Conservation (phyloP, 2,113 vertebrate genomes). For the Pseudorectes ferrugineus region DNA sequence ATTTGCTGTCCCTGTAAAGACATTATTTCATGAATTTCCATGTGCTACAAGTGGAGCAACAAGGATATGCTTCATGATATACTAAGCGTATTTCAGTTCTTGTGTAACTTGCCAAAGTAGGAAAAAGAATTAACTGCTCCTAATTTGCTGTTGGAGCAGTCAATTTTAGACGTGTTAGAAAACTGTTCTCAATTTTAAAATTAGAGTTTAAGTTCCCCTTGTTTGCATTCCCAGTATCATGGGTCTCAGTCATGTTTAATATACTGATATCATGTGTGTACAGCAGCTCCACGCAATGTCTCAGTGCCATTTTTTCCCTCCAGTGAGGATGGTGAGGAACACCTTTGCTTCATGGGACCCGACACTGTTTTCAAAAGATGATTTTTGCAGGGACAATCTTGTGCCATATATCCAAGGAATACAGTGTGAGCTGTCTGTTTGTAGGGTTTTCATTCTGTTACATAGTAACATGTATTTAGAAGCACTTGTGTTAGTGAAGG, state of each 20-base stretch:
- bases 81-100: background rate
- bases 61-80: background rate
- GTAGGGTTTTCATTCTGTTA: background rate
- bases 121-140: background rate
- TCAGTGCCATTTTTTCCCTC: background rate
- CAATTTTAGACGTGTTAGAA: background rate
- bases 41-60: background rate
- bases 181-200: background rate
- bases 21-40: background rate
- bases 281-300: fast-evolving
- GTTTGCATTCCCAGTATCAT: background rate
- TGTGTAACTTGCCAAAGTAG: background rate
- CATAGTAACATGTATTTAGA: background rate
- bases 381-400: background rate
- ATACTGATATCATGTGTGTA: background rate
- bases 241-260: background rate
- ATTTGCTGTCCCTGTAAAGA: background rate
- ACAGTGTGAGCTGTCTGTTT: background rate
- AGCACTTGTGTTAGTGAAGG: background rate
- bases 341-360: background rate
- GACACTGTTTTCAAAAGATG: background rate
- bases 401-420: background rate
- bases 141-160: background rate
- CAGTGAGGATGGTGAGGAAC: background rate
- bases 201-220: background rate